Evolutionary conservation across 1,140 invertebrate genomes (phyloP).

Genomic region (Chrysomallon squamiferum): DNA sequence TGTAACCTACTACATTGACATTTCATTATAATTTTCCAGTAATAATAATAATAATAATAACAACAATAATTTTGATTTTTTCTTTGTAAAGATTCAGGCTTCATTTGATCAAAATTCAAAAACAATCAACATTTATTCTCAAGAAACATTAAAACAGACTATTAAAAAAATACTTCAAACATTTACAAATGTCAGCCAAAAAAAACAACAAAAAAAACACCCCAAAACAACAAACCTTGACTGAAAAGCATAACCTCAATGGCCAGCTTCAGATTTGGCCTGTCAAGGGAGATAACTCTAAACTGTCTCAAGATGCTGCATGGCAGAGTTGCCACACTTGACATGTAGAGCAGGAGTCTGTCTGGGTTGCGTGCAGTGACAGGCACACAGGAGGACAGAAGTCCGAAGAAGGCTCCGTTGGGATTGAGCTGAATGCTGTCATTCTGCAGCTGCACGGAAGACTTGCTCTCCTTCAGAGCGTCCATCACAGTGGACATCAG

Average conservation of each 20-base stretch:
- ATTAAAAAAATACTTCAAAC: no score
- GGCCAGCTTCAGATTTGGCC: slow-evolving; percentile 50
- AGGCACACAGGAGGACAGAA: slow-evolving; percentile 23
- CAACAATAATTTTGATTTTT: no score
- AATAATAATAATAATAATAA: no score
- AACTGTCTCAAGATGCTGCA: slow-evolving; percentile 53
- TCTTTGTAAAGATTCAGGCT: no score
- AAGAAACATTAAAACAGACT: no score
- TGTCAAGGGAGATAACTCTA: slow-evolving; percentile 48
- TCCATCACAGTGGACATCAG: slow-evolving; percentile 52
- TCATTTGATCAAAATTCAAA: no score
- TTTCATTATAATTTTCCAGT: no score
- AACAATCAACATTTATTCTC: no score
- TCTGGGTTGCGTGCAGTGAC: slow-evolving; percentile 49
- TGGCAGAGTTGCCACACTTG: slow-evolving; percentile 47
- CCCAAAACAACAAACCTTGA: slow-evolving; percentile 45
- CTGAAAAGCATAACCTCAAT: slow-evolving; percentile 56
- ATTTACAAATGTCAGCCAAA: no score
- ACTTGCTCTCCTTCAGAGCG: slow-evolving; percentile 44
- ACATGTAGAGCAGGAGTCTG: slow-evolving; percentile 48
- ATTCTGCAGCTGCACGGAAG: slow-evolving; percentile 45
- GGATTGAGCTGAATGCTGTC: slow-evolving; percentile 51
- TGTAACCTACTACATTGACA: no score
- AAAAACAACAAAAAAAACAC: background rate
- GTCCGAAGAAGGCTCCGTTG: slow-evolving; percentile 27